Base-by-base conservation (phyloP, 35 echinoderm and acorn worm species). In the Anneissia japonica region DNA sequence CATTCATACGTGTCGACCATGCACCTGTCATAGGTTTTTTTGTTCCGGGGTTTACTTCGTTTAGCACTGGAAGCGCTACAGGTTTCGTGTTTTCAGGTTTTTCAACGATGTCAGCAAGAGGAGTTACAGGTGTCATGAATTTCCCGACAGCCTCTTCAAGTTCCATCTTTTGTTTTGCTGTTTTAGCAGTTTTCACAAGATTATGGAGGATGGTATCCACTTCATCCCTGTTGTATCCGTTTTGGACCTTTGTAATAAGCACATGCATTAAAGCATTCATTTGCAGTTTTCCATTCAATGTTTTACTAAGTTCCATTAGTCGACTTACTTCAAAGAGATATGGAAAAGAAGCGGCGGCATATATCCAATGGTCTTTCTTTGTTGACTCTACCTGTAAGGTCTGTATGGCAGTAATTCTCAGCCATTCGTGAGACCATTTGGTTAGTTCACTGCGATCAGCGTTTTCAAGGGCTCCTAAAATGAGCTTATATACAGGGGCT, bases 321-420 rank as follows among this genome's bases (percentile, higher is more conserved):
- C 77, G 77, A 26, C 31, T 79, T 3, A 79, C 4, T 79, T 79
- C 77, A 79, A 79, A 79, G 4, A 79, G 33, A 26, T 79, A 79
- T 35, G 77, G 77, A 35, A 79, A 79, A 4, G 10, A 79, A 33
- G 77, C n/a, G 23, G 77, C 77, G 5, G 77, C 77, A 79, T 79
- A 79, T 79, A 79, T 79, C 77, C 77, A 79, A 37, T 79, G 77
- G 4, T 79, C n/a, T 79, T 79, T 79, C 77, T 79, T 79, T 5
- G 77, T 35, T 79, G 77, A 32, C 32, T 79, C 33, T n/a, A n/a
- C n/a, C n/a, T n/a, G n/a, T 5, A 79, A 26, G n/a, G 77, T 26
- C 32, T 79, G 77, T 35, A 79, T 33, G 4, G 77, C 77, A 3
- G 77, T 79, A 31, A 79, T 26, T 35, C 77, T 79, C 6, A 79